Conservation (phyloP, 2,888 invertebrate genomes). For the Scelioninae gen. 2 region DNA sequence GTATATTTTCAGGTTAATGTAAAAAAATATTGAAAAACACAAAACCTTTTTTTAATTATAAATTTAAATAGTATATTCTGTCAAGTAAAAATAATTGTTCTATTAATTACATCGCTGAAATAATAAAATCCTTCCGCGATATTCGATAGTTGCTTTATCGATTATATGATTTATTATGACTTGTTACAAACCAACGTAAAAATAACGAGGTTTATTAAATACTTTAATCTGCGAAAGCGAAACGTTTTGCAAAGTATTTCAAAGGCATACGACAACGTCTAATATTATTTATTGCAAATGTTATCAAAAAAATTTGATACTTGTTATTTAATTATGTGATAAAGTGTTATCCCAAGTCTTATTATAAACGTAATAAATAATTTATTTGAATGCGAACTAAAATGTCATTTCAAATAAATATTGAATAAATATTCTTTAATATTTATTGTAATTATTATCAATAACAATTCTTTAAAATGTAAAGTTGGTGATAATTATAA, state of each 20-base stretch:
- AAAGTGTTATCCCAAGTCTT: background rate
- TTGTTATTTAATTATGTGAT: background rate
- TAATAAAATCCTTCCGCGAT: background rate
- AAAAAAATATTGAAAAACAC: too few relatives aligned
- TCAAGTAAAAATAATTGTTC: background rate
- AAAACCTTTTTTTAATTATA: too few relatives aligned
- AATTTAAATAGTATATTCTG: too few relatives aligned
- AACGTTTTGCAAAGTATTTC: slow-evolving; percentile 8
- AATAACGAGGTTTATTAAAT: slow-evolving; percentile 4
- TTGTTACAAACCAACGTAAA: slow-evolving; percentile 1
- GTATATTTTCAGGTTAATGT: too few relatives aligned
- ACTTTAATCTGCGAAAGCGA: slow-evolving; percentile 11
- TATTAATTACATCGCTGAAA: slow-evolving; percentile 1
- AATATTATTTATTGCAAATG: slow-evolving; percentile 8
- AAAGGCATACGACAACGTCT: slow-evolving; percentile 1
- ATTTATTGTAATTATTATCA: too few relatives aligned
- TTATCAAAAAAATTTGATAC: slow-evolving; percentile 8
- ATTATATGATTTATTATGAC: slow-evolving; percentile 8
- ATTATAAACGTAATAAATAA: slow-evolving; percentile 1
- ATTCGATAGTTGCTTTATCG: slow-evolving; percentile 7
- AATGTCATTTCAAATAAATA: too few relatives aligned
- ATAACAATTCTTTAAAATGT: too few relatives aligned
- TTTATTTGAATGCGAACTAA: too few relatives aligned
- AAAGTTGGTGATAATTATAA: too few relatives aligned
- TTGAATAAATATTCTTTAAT: too few relatives aligned